Percentiles rank a stretch among this genome's conserved stretches.
phyloP scores from a whole-genome alignment of 2,888 invertebrate species.

The Cryptocephalus moraei region DNA sequence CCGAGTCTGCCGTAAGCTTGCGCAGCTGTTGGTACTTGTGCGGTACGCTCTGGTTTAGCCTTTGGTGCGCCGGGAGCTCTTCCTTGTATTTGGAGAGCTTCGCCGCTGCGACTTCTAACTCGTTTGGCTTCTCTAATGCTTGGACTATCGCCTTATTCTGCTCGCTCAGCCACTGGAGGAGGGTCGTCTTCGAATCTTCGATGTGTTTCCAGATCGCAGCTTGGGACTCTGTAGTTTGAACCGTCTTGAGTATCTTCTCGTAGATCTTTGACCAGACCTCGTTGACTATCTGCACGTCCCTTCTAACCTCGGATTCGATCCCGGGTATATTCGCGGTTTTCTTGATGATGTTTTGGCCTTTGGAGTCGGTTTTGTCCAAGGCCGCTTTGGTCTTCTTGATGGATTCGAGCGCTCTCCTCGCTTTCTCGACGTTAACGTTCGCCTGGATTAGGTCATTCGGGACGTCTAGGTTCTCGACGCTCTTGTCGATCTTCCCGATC shows the following conservation, averaged over 20 bases:
- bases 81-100: conserved; percentile 75
- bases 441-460: conserved; percentile 67
- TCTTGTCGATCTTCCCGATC: conserved; percentile 57
- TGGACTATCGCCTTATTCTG: conserved; percentile 68
- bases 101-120: conserved; percentile 70
- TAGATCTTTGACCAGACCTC: conserved; percentile 61
- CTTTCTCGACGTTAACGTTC: conserved; percentile 59
- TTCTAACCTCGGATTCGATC: conserved; percentile 50
- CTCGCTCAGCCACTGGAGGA: conserved; percentile 74
- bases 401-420: conserved; percentile 64
- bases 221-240: conserved; percentile 78
- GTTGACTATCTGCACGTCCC: conserved; percentile 52
- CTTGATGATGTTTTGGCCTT: conserved; percentile 60
- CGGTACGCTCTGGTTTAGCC: conserved; percentile 65
- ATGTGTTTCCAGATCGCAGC: conserved; percentile 89
- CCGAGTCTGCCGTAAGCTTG: conserved; percentile 61
- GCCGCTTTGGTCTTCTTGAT: conserved; percentile 64
- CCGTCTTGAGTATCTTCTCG: conserved; percentile 59
- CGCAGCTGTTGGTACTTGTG: conserved; percentile 71
- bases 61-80: conserved; percentile 69
- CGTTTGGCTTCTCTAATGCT: conserved; percentile 65
- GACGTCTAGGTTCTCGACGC: conserved; percentile 52
- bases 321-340: conserved; percentile 59
- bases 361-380: conserved; percentile 68
- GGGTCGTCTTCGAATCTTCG: conserved; percentile 73